Evolutionary conservation across 2,113 vertebrate species (phyloP).

Genomic region (Leptobrachium ailaonicum): DNA sequence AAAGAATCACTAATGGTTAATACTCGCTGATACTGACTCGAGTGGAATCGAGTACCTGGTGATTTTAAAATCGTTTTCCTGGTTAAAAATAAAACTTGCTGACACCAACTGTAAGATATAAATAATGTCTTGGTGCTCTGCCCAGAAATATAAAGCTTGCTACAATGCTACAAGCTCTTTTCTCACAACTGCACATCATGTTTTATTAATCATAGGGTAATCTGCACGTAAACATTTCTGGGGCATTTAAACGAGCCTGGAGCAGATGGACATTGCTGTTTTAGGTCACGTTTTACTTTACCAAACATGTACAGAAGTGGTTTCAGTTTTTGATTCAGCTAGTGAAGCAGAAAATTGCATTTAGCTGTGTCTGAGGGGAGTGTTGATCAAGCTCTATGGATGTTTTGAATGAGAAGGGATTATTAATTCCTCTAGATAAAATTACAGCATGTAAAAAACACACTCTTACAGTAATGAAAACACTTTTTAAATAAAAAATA

Average conservation of each 20-base stretch:
- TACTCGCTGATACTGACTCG: too few relatives aligned
- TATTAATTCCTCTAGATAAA: neutral
- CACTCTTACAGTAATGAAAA: neutral
- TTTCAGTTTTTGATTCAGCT: neutral
- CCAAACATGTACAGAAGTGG: neutral
- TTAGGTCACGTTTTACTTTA: neutral
- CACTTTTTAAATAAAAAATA: neutral
- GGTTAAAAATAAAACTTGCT: too few relatives aligned
- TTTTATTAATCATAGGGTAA: too few relatives aligned
- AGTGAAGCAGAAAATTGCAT: slow-evolving; percentile 36
- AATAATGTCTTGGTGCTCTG: too few relatives aligned
- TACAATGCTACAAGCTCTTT: too few relatives aligned
- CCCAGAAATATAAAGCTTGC: too few relatives aligned
- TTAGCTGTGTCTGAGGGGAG: slow-evolving; percentile 23
- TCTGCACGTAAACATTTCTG: too few relatives aligned
- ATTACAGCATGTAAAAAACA: slow-evolving; percentile 4
- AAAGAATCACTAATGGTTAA: too few relatives aligned
- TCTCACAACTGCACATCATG: too few relatives aligned
- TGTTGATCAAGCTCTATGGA: neutral
- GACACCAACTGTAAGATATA: too few relatives aligned
- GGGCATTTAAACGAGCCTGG: neutral
- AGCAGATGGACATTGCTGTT: slow-evolving; percentile 2
- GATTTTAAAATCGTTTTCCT: too few relatives aligned
- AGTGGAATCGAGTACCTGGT: too few relatives aligned
- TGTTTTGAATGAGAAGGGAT: slow-evolving; percentile 5